These are phyloP conservation scores for Ceratoteleas bidentatus DNA, from an alignment of 1,140 invertebrate genomes.

Conservation along the genomic window DNA sequence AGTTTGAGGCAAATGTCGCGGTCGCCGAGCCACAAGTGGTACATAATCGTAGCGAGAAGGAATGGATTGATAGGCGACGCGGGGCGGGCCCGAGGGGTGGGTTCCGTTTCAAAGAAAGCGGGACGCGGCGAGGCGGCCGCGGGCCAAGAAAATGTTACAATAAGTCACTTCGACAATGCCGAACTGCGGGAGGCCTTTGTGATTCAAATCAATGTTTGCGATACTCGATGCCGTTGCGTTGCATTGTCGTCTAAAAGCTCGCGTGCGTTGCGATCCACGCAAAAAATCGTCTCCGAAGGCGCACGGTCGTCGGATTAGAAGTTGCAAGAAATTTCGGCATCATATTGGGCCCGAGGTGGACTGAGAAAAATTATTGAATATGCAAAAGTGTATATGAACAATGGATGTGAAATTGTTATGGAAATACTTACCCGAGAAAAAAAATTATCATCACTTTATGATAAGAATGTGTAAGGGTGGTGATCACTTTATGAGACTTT, in stretches of 20 bases:
- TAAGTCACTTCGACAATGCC: conserved; percentile 74
- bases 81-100: conserved; percentile 60
- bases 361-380: too few species aligned
- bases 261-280: too few species aligned
- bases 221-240: conserved; percentile 74
- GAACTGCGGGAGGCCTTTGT: conserved; percentile 77
- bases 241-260: conserved; percentile 66
- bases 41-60: conserved; percentile 73
- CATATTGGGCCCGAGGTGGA: too few species aligned
- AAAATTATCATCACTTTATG: too few species aligned
- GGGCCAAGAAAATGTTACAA: conserved; percentile 69
- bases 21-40: conserved; percentile 74
- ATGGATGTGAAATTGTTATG: too few species aligned
- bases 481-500: too few species aligned
- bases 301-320: too few species aligned
- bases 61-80: conserved; percentile 75
- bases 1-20: conserved; percentile 64
- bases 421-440: too few species aligned
- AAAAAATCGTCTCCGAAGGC: too few species aligned
- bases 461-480: too few species aligned
- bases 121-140: conserved; percentile 27
- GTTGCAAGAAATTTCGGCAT: too few species aligned
- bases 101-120: conserved; percentile 47
- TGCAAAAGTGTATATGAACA: too few species aligned
- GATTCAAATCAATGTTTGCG: conserved; percentile 79